Evolutionary conservation across 1,140 invertebrate species (phyloP).

Genomic region (Choristoneura fumiferana): DNA sequence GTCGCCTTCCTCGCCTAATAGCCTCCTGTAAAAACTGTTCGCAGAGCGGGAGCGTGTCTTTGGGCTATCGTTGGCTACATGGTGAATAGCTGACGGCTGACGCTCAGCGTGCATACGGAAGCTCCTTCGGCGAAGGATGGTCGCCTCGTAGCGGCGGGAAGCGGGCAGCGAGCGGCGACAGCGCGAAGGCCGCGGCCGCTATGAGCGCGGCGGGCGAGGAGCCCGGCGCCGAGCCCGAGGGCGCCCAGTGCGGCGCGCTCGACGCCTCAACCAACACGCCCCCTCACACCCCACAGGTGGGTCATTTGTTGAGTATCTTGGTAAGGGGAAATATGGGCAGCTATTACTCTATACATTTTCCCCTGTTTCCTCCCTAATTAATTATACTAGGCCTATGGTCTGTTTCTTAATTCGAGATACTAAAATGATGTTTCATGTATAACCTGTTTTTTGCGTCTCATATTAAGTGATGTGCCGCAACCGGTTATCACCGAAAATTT

Average conservation of each 20-base stretch:
- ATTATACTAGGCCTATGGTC: too few relatives aligned
- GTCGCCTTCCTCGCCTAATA: constrained; percentile 21
- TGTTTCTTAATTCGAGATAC: too few relatives aligned
- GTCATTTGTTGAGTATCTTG: too few relatives aligned
- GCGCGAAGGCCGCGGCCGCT: constrained; percentile 26
- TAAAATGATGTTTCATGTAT: too few relatives aligned
- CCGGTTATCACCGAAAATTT: too few relatives aligned
- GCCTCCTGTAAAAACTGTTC: background rate
- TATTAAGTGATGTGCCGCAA: too few relatives aligned
- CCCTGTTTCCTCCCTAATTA: too few relatives aligned
- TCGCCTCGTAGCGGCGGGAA: constrained; percentile 46
- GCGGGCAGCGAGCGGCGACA: constrained; percentile 65
- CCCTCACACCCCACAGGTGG: constrained; percentile 53
- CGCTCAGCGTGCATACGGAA: constrained; percentile 12
- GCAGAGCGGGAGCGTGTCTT: background rate
- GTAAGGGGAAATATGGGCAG: too few relatives aligned
- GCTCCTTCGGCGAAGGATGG: constrained; percentile 35
- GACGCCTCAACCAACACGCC: constrained; percentile 53
- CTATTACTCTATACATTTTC: too few relatives aligned
- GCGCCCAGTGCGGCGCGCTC: constrained; percentile 14
- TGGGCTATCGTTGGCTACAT: background rate
- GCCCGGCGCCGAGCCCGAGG: constrained; percentile 18
- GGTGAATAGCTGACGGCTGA: background rate
- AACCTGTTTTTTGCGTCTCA: too few relatives aligned
- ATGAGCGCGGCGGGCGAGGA: constrained; percentile 31